Conservation (phyloP, 2,797 vertebrate genomes). For the Heteromormyrus szaboi region DNA sequence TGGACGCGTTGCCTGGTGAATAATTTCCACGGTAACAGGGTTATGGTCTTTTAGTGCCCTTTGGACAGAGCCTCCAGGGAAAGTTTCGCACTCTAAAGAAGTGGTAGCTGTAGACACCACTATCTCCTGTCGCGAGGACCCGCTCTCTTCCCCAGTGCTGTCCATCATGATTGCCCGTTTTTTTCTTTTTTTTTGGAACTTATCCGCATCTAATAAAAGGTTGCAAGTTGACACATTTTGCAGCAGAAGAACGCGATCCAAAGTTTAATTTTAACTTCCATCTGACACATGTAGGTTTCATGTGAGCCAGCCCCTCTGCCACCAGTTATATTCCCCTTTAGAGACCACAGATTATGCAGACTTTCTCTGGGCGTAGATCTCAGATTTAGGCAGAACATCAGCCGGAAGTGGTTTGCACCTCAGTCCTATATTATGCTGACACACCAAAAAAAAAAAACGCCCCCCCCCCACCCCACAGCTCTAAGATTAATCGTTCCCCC, state of each 20-base stretch:
- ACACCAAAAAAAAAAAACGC: neutral
- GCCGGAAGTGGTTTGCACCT: neutral
- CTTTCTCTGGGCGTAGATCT: neutral
- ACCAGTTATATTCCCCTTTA: neutral
- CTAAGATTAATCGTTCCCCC: neutral
- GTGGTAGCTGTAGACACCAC: slow-evolving; percentile 45
- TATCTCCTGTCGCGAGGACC: slow-evolving; percentile 53
- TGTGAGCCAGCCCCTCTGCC: neutral
- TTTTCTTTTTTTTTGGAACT: neutral
- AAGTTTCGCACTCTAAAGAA: slow-evolving; percentile 50
- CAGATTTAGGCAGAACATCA: neutral
- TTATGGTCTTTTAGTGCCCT: slow-evolving; percentile 16
- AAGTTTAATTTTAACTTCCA: neutral
- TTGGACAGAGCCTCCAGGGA: slow-evolving; percentile 8
- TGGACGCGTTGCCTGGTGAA: neutral
- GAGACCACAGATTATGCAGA: neutral
- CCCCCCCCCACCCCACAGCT: neutral
- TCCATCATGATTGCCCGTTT: neutral
- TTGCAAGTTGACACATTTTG: slow-evolving; percentile 8
- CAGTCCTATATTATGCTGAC: neutral
- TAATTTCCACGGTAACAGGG: slow-evolving; percentile 11
- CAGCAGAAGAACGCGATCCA: neutral
- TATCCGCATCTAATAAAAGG: neutral
- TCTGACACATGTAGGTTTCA: neutral
- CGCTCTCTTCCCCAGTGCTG: slow-evolving; percentile 48